Percentiles rank a stretch among this genome's conserved stretches.
phyloP scores from a whole-genome alignment of 1,140 invertebrate genomes.

The Drosophila virilis region DNA sequence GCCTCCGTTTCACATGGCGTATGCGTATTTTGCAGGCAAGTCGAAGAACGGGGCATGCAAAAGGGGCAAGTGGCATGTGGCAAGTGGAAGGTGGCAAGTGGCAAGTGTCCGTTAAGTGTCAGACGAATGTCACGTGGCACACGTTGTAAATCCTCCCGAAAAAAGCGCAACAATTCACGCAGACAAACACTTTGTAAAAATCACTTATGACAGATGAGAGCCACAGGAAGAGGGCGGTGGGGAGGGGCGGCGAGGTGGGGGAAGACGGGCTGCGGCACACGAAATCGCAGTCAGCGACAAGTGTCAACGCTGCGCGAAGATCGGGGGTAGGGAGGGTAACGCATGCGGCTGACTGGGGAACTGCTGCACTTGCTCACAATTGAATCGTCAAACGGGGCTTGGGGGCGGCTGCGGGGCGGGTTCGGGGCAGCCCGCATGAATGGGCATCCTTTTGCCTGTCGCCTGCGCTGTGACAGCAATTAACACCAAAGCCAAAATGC shows the following conservation, averaged over 20 bases:
- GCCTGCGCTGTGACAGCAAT: slow-evolving; percentile 76
- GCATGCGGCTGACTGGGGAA: not conserved
- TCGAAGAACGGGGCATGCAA: not conserved
- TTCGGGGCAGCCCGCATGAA: slow-evolving; percentile 35
- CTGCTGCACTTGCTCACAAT: slow-evolving; percentile 59
- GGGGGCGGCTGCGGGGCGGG: slow-evolving; percentile 3
- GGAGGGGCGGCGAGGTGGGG: not conserved
- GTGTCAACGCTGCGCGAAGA: slow-evolving; percentile 26
- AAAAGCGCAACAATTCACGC: slow-evolving; percentile 62
- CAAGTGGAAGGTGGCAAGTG: slow-evolving; percentile 2
- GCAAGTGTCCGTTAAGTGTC: slow-evolving; percentile 69
- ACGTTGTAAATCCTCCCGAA: slow-evolving; percentile 26
- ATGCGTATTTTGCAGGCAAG: slow-evolving; percentile 12
- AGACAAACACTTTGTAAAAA: slow-evolving; percentile 74
- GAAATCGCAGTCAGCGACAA: slow-evolving; percentile 39
- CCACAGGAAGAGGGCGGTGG: not conserved
- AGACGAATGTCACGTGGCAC: slow-evolving; percentile 55
- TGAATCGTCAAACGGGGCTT: slow-evolving; percentile 65
- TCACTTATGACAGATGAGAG: slow-evolving; percentile 65
- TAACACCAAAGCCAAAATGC: slow-evolving; percentile 70
- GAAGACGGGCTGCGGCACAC: slow-evolving; percentile 13
- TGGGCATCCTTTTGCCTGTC: slow-evolving; percentile 68
- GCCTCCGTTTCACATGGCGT: slow-evolving; percentile 22
- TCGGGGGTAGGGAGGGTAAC: not conserved
- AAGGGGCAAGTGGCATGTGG: not conserved